Percentiles rank a stretch among this genome's conserved stretches.
These are phyloP conservation scores for Augochlora pura DNA, from an alignment of 1,140 invertebrate genomes.

Conservation along the genomic window DNA sequence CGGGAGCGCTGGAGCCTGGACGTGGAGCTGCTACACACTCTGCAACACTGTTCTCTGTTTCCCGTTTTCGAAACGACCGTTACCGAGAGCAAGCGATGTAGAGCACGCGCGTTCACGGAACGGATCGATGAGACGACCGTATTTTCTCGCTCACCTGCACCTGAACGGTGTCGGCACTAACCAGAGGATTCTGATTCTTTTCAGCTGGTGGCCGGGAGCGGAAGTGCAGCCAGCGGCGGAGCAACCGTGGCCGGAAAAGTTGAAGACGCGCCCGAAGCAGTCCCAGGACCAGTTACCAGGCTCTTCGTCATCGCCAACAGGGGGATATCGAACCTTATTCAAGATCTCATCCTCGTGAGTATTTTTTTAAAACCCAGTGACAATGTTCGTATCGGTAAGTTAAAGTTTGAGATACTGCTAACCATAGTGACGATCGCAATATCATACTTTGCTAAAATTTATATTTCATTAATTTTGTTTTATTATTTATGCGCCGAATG, in stretches of 20 bases:
- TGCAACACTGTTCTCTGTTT: conserved; percentile 53
- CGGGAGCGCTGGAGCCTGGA: conserved; percentile 78
- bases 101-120: conserved; percentile 10
- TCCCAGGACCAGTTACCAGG: conserved; percentile 91
- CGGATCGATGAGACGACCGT: conserved; percentile 13
- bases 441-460: no score
- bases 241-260: conserved; percentile 80
- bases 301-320: conserved; percentile 91
- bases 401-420: no score
- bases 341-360: conserved; percentile 90
- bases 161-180: background rate
- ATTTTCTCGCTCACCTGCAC: background rate
- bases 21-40: conserved; percentile 73
- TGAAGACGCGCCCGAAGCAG: conserved; percentile 86
- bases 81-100: no score
- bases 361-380: background rate
- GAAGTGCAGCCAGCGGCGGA: conserved; percentile 82
- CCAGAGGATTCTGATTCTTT: conserved; percentile 58
- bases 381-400: no score
- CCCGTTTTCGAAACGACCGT: conserved; percentile 17
- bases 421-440: no score
- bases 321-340: conserved; percentile 90
- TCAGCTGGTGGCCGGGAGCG: conserved; percentile 87
- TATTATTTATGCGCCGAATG: no score
- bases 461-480: no score